Evolutionary conservation across 1,140 invertebrate genomes (phyloP), one percentile per base, ranked within the genome.

Genomic region (Tyrophagus putrescentiae): DNA sequence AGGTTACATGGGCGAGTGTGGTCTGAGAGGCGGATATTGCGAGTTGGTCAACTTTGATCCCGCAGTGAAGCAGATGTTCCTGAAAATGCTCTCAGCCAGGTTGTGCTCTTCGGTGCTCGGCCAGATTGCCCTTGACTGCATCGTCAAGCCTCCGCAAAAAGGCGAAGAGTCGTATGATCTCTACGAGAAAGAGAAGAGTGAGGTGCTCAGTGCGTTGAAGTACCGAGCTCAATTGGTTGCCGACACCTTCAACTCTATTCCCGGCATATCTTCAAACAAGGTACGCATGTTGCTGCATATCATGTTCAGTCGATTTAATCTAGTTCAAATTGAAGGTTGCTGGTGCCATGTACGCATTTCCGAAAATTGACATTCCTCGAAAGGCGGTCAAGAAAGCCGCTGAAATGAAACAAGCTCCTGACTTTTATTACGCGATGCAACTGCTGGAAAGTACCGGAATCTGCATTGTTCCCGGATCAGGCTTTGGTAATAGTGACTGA

Each of bases 271-370:
- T n/a, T 59, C 57, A 6, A 59, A 59, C 33, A 28, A 28, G 29
- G 57, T 59, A 16, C n/a, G n/a, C n/a, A n/a, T n/a, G n/a, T n/a
- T n/a, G n/a, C n/a, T n/a, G n/a, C n/a, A n/a, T n/a, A n/a, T n/a
- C n/a, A n/a, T n/a, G n/a, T n/a, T n/a, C n/a, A n/a, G n/a, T 90
- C 91, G 16, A 87, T 91, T 67, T 80, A 73, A 33, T 91, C 87
- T 67, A 90, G 85, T 70, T 72, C 77, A 56, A n/a, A n/a, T n/a
- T n/a, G n/a, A n/a, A n/a, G n/a, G n/a, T n/a, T n/a, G 81, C 84
- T 65, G 92, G 93, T 18, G 91, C 94, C 1, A 97, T 98, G 94
- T 98, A 98, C 73, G 92, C 92, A 34, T 94, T 98, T 71, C 94
- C 94, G 3, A 77, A 67, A 44, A 71, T 92, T 34, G 75, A 77